Evolutionary conservation across 2,113 vertebrate genomes (phyloP).

Genomic region (Dunckerocampus dactyliophorus): DNA sequence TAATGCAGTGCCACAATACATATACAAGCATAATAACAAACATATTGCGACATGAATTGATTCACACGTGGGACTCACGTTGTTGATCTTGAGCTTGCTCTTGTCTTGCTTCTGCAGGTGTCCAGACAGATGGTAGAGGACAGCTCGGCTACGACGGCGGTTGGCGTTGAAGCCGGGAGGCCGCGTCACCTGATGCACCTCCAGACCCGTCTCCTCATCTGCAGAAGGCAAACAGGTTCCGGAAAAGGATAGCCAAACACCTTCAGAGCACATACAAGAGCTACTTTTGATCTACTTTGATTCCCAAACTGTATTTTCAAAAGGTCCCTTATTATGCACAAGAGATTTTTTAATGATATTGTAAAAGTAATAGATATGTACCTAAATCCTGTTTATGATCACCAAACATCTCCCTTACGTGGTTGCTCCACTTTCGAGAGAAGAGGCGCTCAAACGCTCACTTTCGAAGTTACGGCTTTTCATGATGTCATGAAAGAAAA

Average conservation of each 20-base stretch:
- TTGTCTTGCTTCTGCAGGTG: constrained; percentile 84
- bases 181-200: constrained; percentile 75
- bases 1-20: too few relatives aligned
- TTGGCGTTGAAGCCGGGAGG: constrained; percentile 77
- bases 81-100: constrained; percentile 81
- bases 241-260: neutral
- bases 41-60: too few relatives aligned
- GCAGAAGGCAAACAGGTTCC: constrained; percentile 14
- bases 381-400: too few relatives aligned
- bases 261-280: neutral
- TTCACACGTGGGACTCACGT: constrained; percentile 56
- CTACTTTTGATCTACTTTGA: neutral
- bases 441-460: too few relatives aligned
- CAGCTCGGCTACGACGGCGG: constrained; percentile 77
- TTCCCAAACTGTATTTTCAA: neutral
- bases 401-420: too few relatives aligned
- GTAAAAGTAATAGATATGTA: too few relatives aligned
- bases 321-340: too few relatives aligned
- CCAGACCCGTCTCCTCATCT: constrained; percentile 76
- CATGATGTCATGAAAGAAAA: too few relatives aligned
- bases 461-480: too few relatives aligned
- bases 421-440: too few relatives aligned
- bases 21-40: too few relatives aligned
- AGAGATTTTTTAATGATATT: too few relatives aligned
- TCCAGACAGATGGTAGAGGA: constrained; percentile 80